phyloP scores from a whole-genome alignment of 2,113 vertebrate species.

The Setophaga petechia region DNA sequence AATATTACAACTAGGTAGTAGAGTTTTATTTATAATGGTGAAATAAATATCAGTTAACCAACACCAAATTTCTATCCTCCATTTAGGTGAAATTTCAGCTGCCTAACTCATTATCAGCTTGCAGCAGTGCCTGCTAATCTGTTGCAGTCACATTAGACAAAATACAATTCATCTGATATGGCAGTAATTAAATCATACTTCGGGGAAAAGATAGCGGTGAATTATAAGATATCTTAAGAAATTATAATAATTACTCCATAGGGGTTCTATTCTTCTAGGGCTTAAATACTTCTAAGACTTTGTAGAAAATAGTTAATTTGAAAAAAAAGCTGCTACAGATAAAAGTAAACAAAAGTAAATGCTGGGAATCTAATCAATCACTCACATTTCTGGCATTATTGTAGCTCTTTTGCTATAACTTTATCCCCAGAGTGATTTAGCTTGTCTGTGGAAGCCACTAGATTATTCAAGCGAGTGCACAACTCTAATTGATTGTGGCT shows the following conservation, averaged over 20 bases:
- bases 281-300: constrained; percentile 46
- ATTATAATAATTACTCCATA: constrained; percentile 49
- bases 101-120: constrained; percentile 50
- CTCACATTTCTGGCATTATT: background rate
- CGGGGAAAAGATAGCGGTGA: constrained; percentile 38
- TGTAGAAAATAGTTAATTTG: constrained; percentile 13
- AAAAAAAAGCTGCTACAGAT: background rate
- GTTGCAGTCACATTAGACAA: constrained; percentile 33
- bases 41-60: constrained; percentile 48
- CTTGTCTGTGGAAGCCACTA: background rate
- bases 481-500: background rate
- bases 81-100: constrained; percentile 44
- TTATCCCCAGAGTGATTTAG: background rate
- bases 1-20: constrained; percentile 7
- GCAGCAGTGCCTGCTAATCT: constrained; percentile 41
- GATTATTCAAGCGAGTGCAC: background rate
- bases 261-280: constrained; percentile 8
- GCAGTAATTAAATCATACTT: constrained; percentile 69
- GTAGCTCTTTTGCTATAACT: background rate
- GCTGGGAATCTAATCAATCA: background rate
- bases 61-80: constrained; percentile 29
- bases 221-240: constrained; percentile 51
- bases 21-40: constrained; percentile 24
- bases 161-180: constrained; percentile 25
- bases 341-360: constrained; percentile 34